A percentile compares a stretch with the other conserved stretches of the same genome.
Evolutionary conservation across 2,888 invertebrate species (phyloP).

Genomic region (Tipula unca): DNA sequence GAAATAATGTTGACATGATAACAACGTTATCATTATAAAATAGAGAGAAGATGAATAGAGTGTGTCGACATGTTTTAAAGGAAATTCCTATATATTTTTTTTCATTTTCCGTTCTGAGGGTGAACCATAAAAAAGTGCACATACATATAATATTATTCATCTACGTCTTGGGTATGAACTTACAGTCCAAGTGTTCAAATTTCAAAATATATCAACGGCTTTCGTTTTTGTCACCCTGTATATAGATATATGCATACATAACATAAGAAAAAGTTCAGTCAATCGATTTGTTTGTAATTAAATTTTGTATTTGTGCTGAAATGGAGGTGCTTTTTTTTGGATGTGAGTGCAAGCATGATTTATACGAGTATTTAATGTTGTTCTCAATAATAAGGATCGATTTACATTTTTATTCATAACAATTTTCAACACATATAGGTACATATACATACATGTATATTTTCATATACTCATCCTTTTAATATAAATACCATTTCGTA

Average conservation of each 20-base stretch:
- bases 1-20: background rate
- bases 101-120: too few species aligned
- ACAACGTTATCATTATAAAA: background rate
- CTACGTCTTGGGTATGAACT: too few species aligned
- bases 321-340: background rate
- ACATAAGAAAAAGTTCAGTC: background rate
- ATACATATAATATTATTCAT: background rate
- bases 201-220: too few species aligned
- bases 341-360: background rate
- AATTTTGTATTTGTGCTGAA: background rate
- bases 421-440: too few species aligned
- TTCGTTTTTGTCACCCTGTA: too few species aligned
- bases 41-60: background rate
- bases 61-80: background rate
- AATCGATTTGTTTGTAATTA: background rate
- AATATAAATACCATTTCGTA: too few species aligned
- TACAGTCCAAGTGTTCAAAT: too few species aligned
- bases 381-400: background rate
- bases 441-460: too few species aligned
- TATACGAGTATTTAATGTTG: background rate
- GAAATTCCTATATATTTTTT: background rate
- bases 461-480: too few species aligned
- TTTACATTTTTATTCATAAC: too few species aligned
- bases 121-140: too few species aligned
- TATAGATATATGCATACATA: too few species aligned